Conservation (phyloP, 2,888 invertebrate genomes). For the Drosophila gaucha region DNA sequence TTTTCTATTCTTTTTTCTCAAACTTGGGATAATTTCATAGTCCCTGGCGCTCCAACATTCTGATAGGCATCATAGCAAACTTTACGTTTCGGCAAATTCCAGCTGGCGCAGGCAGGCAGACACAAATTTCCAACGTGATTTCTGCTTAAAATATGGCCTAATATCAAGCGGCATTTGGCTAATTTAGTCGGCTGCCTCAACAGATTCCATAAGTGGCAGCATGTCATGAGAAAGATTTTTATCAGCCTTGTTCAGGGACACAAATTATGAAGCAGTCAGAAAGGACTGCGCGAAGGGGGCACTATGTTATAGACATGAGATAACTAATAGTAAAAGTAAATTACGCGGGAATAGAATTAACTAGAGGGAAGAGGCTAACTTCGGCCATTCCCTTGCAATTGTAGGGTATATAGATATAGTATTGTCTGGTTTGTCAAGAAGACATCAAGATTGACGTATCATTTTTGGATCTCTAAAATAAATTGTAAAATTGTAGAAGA, state of each 20-base stretch:
- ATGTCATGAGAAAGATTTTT: conserved; percentile 25
- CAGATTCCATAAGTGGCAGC: conserved; percentile 8
- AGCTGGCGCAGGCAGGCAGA: conserved; percentile 31
- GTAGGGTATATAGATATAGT: too few species aligned
- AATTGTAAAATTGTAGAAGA: too few species aligned
- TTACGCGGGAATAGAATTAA: too few species aligned
- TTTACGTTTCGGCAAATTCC: conserved; percentile 56
- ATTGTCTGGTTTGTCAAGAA: too few species aligned
- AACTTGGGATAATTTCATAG: conserved; percentile 63
- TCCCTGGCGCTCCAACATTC: conserved; percentile 20
- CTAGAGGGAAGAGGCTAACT: too few species aligned
- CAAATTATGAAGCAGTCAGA: conserved; percentile 10
- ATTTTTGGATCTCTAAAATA: too few species aligned
- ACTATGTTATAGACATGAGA: not conserved
- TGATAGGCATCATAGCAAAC: conserved; percentile 61
- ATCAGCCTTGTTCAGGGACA: conserved; percentile 4
- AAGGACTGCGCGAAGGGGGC: not conserved
- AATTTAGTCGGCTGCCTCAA: conserved; percentile 56
- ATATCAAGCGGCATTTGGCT: conserved; percentile 58
- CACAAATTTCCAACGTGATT: conserved; percentile 57
- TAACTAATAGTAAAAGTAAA: not conserved
- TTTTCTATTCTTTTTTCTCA: conserved; percentile 26
- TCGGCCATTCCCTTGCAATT: too few species aligned
- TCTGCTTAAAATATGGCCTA: conserved; percentile 60
- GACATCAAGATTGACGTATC: too few species aligned